Conservation (phyloP, 2,888 invertebrate genomes). For the Scaptomyza parva region DNA sequence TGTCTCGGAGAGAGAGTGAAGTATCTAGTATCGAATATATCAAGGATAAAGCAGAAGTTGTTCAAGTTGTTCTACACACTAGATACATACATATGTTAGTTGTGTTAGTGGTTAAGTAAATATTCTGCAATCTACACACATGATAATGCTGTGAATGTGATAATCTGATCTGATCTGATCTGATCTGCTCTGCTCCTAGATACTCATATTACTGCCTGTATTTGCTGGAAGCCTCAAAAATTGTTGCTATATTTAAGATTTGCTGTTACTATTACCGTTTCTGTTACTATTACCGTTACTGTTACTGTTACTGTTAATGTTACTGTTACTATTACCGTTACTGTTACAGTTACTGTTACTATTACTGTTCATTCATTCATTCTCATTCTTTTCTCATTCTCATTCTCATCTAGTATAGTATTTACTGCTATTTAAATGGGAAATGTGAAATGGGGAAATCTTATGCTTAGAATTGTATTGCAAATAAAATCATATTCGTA, state of each 20-base stretch:
- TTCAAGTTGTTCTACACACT: conserved; percentile 31
- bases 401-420: neutral
- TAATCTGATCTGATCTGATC: neutral
- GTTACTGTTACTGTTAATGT: conserved; percentile 9
- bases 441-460: conserved; percentile 69
- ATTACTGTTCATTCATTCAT: neutral
- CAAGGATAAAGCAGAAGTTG: conserved; percentile 26
- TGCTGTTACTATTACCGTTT: too few relatives aligned
- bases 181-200: neutral
- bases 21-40: conserved; percentile 14
- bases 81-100: conserved; percentile 4
- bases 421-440: conserved; percentile 41
- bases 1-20: conserved; percentile 27
- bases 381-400: neutral
- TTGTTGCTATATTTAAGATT: conserved; percentile 49
- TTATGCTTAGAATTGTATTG: conserved; percentile 64
- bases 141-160: conserved; percentile 8
- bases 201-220: conserved; percentile 22
- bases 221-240: conserved; percentile 70
- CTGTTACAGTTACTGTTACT: too few relatives aligned
- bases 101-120: conserved; percentile 8
- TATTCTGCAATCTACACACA: conserved; percentile 14
- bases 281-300: too few relatives aligned
- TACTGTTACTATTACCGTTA: too few relatives aligned
- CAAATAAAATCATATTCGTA: conserved; percentile 60